Evolutionary conservation across 2,113 vertebrate species (phyloP).

Genomic region (Pelusios castaneus): DNA sequence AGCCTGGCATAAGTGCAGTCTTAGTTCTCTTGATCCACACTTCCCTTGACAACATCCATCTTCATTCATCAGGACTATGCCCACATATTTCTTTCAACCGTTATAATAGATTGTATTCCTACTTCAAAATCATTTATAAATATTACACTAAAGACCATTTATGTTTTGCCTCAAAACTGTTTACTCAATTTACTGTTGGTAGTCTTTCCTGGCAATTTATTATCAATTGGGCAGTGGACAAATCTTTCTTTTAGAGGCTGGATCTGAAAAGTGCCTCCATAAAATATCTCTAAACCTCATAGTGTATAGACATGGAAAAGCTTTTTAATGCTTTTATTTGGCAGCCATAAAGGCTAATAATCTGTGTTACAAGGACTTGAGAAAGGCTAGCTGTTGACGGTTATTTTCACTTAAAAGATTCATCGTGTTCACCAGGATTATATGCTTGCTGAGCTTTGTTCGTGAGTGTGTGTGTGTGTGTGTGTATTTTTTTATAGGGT

Average conservation of each 20-base stretch:
- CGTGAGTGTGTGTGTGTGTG: too few species aligned
- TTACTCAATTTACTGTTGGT: slow-evolving; percentile 22
- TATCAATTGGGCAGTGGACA: background rate
- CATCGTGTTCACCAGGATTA: background rate
- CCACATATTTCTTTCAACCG: background rate
- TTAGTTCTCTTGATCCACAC: background rate
- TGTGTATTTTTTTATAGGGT: background rate
- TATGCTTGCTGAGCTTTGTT: background rate
- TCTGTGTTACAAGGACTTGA: background rate
- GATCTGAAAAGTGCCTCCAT: slow-evolving; percentile 21
- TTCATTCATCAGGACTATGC: slow-evolving; percentile 15
- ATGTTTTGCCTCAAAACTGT: slow-evolving; percentile 21
- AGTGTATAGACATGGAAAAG: background rate
- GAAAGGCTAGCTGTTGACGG: background rate
- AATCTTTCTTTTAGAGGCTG: background rate
- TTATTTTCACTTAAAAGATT: slow-evolving; percentile 11
- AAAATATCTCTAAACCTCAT: background rate
- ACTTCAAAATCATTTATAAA: slow-evolving; percentile 47
- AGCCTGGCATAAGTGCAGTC: background rate
- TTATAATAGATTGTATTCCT: slow-evolving; percentile 1
- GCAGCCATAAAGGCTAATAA: background rate
- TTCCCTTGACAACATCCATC: background rate
- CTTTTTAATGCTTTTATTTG: background rate
- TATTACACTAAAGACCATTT: slow-evolving; percentile 25
- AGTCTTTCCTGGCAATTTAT: background rate